Evolutionary conservation across 2,888 invertebrate genomes (phyloP).

Genomic region (Adelphocoris suturalis): DNA sequence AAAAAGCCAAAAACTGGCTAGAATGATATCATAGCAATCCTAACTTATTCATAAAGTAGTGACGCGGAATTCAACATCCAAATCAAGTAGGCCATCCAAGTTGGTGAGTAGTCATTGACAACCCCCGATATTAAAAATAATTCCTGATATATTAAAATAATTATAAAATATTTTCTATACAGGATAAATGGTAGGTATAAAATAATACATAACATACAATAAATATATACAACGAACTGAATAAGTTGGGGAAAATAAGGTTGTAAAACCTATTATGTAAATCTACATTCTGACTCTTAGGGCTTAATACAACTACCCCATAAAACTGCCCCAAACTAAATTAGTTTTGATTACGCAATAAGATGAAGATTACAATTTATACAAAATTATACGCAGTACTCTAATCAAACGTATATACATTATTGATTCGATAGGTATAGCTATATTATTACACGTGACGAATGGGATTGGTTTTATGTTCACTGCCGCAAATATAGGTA

Average conservation of each 20-base stretch:
- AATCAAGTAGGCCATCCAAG: too few relatives aligned
- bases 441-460: neutral
- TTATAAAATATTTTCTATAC: constrained; percentile 46
- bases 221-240: neutral
- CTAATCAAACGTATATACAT: constrained; percentile 19
- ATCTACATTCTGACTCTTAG: constrained; percentile 26
- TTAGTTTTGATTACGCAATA: constrained; percentile 46
- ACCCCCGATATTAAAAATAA: neutral
- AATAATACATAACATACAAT: constrained; percentile 13
- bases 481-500: neutral
- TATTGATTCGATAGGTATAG: neutral
- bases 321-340: constrained; percentile 32
- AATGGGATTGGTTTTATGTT: neutral
- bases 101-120: neutral
- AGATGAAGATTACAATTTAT: neutral
- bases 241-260: neutral
- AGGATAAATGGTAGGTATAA: constrained; percentile 47
- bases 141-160: constrained; percentile 37
- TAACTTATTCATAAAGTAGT: neutral
- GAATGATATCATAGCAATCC: too few relatives aligned
- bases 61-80: neutral
- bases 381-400: constrained; percentile 1
- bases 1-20: too few relatives aligned
- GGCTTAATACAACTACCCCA: constrained; percentile 1
- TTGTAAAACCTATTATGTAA: too few relatives aligned